Percentiles rank a stretch among this genome's conserved stretches.
Conservation (phyloP, 2,113 vertebrate species). For the Cyprinodon variegatus region DNA sequence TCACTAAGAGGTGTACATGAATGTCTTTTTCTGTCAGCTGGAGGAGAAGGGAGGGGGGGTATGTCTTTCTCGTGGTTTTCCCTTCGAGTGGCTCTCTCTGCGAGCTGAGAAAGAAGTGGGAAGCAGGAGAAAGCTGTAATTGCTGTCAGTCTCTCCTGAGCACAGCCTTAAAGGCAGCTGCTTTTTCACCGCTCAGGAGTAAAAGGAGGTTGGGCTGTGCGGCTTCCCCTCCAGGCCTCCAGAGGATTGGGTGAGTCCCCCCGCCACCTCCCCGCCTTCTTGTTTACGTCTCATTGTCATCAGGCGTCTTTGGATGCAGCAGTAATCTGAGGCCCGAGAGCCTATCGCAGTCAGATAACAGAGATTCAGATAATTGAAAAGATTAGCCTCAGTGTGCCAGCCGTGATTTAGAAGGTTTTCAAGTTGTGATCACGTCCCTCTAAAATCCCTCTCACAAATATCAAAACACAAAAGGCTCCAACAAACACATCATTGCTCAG, state of each 20-base stretch:
- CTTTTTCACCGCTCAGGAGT: conserved; percentile 63
- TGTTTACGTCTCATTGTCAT: conserved; percentile 83
- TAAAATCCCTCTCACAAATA: conserved; percentile 57
- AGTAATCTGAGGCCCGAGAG: conserved; percentile 70
- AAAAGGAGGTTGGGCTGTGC: conserved; percentile 71
- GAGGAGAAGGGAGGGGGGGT: conserved; percentile 32
- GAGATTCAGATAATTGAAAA: conserved; percentile 78
- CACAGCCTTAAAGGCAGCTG: conserved; percentile 70
- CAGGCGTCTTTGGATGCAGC: conserved; percentile 54
- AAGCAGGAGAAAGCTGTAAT: conserved; percentile 75
- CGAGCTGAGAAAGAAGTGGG: conserved; percentile 28
- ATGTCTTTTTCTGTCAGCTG: conserved; percentile 63
- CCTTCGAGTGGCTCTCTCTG: conserved; percentile 64
- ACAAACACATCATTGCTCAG: conserved; percentile 57
- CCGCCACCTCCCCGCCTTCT: conserved; percentile 30
- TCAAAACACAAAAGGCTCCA: conserved; percentile 64
- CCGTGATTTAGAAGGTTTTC: conserved; percentile 72
- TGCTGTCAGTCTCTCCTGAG: conserved; percentile 84
- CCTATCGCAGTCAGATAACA: conserved; percentile 70
- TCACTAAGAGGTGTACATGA: conserved; percentile 66
- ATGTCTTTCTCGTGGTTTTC: conserved; percentile 72
- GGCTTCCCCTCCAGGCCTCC: conserved; percentile 76
- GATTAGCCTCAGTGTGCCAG: conserved; percentile 78
- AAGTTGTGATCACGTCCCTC: conserved; percentile 65
- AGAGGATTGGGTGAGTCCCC: conserved; percentile 75